Evolutionary conservation across 2,113 vertebrate genomes (phyloP).

Genomic region (Myocastor coypus): DNA sequence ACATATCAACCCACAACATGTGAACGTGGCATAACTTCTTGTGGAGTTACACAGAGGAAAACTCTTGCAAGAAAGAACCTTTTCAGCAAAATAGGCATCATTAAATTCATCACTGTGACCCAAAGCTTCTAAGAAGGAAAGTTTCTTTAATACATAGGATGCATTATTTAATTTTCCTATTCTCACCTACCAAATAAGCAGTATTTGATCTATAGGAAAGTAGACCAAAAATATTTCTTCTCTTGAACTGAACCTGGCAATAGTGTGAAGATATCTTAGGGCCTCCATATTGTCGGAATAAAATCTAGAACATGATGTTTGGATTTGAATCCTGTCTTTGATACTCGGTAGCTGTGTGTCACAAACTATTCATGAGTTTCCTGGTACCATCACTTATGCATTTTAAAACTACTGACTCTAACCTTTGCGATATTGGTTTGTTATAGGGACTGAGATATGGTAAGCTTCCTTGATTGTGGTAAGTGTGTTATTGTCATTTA

Average conservation of each 20-base stretch:
- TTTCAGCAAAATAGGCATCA: not conserved
- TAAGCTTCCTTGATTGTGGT: not conserved
- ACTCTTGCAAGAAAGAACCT: not conserved
- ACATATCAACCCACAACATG: not conserved
- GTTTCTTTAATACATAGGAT: not conserved
- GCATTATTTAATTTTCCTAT: not conserved
- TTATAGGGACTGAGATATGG: not conserved
- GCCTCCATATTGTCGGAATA: not conserved
- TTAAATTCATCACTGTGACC: constrained; percentile 15
- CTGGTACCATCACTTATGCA: not conserved
- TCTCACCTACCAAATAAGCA: not conserved
- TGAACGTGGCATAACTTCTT: not conserved
- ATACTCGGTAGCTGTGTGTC: not conserved
- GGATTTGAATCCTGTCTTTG: not conserved
- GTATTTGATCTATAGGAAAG: not conserved
- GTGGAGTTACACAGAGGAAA: not conserved
- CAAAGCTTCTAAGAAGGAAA: not conserved
- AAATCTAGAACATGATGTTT: not conserved
- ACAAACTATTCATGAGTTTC: constrained; percentile 21
- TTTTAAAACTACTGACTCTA: constrained; percentile 2
- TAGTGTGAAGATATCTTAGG: not conserved
- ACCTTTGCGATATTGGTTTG: not conserved
- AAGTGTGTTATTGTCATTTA: constrained; percentile 8
- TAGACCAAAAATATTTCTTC: not conserved
- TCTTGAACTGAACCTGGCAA: not conserved